These are phyloP conservation scores for Tautogolabrus adspersus DNA, from an alignment of 2,113 vertebrate species.

Conservation along the genomic window DNA sequence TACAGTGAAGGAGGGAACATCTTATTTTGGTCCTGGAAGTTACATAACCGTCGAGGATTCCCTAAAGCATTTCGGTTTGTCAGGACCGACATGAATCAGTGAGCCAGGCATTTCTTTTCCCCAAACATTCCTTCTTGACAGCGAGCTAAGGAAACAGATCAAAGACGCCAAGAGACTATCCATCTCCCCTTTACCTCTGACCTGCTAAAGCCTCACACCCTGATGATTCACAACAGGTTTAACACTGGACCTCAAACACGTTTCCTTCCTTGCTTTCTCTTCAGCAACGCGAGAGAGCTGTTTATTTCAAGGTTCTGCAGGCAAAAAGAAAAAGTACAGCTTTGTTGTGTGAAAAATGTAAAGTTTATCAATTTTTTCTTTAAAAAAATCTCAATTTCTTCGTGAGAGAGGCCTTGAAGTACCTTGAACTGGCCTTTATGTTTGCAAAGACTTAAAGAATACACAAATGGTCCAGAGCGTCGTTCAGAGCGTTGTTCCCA, in stretches of 20 bases:
- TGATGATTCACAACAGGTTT: conserved; percentile 2
- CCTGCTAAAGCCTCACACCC: conserved; percentile 1
- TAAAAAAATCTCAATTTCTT: no score
- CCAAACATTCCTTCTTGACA: background rate
- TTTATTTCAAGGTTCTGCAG: background rate
- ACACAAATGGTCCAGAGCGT: background rate
- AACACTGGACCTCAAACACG: background rate
- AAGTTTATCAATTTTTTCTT: no score
- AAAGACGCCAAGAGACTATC: conserved; percentile 20
- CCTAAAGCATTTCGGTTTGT: conserved; percentile 1
- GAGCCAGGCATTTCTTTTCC: background rate
- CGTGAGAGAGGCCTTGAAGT: no score
- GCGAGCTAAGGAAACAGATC: background rate
- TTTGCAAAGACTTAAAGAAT: no score
- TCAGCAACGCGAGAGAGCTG: background rate
- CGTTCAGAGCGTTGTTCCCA: conserved; percentile 14
- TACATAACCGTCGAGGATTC: conserved; percentile 4
- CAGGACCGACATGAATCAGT: conserved; percentile 5
- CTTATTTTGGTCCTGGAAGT: conserved; percentile 27
- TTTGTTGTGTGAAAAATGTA: no score
- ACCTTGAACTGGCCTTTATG: no score
- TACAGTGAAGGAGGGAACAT: conserved; percentile 18
- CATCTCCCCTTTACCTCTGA: conserved; percentile 37
- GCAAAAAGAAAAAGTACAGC: background rate
- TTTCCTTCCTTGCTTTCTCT: background rate